phyloP scores from a whole-genome alignment of 2,113 vertebrate species.

The Ammodytes dubius region DNA sequence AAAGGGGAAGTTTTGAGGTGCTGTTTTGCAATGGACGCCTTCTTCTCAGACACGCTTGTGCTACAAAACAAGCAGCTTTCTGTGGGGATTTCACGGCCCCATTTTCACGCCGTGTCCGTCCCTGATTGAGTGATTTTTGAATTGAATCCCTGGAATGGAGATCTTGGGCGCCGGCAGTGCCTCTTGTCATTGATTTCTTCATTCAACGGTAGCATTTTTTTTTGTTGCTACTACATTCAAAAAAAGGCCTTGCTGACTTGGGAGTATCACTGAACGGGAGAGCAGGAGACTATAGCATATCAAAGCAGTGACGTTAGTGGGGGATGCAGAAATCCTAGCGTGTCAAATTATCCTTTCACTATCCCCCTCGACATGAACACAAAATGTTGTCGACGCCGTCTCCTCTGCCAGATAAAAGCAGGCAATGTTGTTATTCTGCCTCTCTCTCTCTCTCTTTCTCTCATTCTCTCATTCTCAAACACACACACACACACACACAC shows the following conservation, averaged over 20 bases:
- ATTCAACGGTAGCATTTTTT: constrained; percentile 51
- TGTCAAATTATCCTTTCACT: constrained; percentile 45
- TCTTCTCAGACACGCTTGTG: constrained; percentile 33
- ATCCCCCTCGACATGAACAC: constrained; percentile 38
- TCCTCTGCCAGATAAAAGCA: constrained; percentile 40
- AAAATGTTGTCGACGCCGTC: constrained; percentile 38
- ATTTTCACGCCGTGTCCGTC: constrained; percentile 48
- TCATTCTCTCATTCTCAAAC: neutral
- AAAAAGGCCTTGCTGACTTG: constrained; percentile 37
- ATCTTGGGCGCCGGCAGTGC: constrained; percentile 38
- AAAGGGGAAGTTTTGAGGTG: constrained; percentile 51
- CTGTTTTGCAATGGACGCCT: constrained; percentile 56
- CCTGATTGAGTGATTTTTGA: constrained; percentile 63
- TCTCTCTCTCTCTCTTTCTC: constrained; percentile 16
- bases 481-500: neutral
- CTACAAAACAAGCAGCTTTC: constrained; percentile 37
- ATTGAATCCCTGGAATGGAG: constrained; percentile 53
- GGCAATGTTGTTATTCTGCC: constrained; percentile 19
- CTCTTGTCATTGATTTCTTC: constrained; percentile 42
- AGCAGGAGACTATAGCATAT: constrained; percentile 15
- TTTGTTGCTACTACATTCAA: constrained; percentile 39
- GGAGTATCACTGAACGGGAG: constrained; percentile 24
- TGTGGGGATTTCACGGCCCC: constrained; percentile 55
- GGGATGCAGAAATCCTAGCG: constrained; percentile 7
- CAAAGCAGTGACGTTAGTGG: constrained; percentile 20